A percentile compares a stretch with the other conserved stretches of the same genome.
Conservation (phyloP, 2,888 invertebrate species). For the Cordilura impudica region DNA sequence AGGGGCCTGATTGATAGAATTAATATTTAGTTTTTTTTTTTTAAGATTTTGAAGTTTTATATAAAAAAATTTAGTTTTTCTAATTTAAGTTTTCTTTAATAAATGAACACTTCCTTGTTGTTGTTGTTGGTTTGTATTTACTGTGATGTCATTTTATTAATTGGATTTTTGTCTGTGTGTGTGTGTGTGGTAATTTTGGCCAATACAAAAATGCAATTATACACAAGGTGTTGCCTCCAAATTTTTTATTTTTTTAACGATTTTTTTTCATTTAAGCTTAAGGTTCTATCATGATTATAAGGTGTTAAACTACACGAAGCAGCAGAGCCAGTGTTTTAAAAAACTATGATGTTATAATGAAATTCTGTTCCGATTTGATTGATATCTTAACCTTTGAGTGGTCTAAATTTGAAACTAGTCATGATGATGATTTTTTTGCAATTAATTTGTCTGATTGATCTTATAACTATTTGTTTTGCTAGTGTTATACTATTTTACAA, state of each 20-base stretch:
- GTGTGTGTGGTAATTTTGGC: neutral
- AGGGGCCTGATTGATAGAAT: slow-evolving; percentile 60
- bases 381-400: slow-evolving; percentile 62
- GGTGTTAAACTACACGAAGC: slow-evolving; percentile 62
- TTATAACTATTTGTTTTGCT: slow-evolving; percentile 54
- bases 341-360: slow-evolving; percentile 48
- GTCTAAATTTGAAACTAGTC: slow-evolving; percentile 68
- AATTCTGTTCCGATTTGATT: slow-evolving; percentile 36
- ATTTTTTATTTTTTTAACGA: slow-evolving; percentile 48
- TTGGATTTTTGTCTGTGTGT: slow-evolving; percentile 5
- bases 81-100: slow-evolving; percentile 44
- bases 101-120: slow-evolving; percentile 57
- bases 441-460: slow-evolving; percentile 58
- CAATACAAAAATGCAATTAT: slow-evolving; percentile 62
- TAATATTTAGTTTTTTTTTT: slow-evolving; percentile 26
- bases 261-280: slow-evolving; percentile 57
- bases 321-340: slow-evolving; percentile 60
- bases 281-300: slow-evolving; percentile 63
- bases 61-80: slow-evolving; percentile 49
- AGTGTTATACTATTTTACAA: slow-evolving; percentile 60
- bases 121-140: slow-evolving; percentile 37
- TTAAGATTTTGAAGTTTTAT: slow-evolving; percentile 38
- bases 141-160: slow-evolving; percentile 39
- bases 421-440: slow-evolving; percentile 61
- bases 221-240: slow-evolving; percentile 61